Evolutionary conservation across 2,797 vertebrate genomes (phyloP), one percentile per base, ranked within the genome.

Genomic region (Sebastes variabilis): DNA sequence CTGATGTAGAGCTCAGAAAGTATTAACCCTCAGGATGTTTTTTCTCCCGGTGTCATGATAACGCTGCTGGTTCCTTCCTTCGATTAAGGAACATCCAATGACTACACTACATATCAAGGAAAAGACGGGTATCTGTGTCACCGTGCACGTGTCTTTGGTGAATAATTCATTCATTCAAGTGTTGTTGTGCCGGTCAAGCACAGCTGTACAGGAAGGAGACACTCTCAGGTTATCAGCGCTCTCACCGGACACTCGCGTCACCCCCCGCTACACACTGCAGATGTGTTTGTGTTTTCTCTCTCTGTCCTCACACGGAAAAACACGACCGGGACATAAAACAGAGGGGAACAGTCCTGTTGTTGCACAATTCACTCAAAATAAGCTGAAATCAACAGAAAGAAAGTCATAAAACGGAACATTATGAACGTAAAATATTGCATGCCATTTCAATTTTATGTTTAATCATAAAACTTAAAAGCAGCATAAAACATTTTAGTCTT

Each of bases 121-220:
- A 75, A 83, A 73, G 62, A 79, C 42, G 84, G n/a, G 32, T 58
- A 60, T 80, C 72, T 69, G 4, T 85, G 68, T 80, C 75, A 76
- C 73, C 74, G 49, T 72, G 65, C 22, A 52, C 60, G 59, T 52
- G 82, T 72, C 79, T 90, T 77, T 61, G 66, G 67, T 91, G 83
- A 92, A 75, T 93, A 80, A 92, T 87, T 90, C 66, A 92, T 89
- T 86, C 81, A 81, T 49, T 61, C 29, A 77, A 90, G 87, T 80
- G 87, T 90, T 94, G 89, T 92, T 91, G 86, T 92, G 67, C 80
- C 6, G 83, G 84, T 88, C 68, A 77, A 83, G 78, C 80, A 73
- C 95, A 96, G 95, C 94, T 96, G 95, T 87, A 75, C 92, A 95
- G 95, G 95, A 96, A 95, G 88, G 77, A 87, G 88, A 90, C 71